Base-by-base conservation (phyloP, 2,888 invertebrate species). In the Encarsia formosa region DNA sequence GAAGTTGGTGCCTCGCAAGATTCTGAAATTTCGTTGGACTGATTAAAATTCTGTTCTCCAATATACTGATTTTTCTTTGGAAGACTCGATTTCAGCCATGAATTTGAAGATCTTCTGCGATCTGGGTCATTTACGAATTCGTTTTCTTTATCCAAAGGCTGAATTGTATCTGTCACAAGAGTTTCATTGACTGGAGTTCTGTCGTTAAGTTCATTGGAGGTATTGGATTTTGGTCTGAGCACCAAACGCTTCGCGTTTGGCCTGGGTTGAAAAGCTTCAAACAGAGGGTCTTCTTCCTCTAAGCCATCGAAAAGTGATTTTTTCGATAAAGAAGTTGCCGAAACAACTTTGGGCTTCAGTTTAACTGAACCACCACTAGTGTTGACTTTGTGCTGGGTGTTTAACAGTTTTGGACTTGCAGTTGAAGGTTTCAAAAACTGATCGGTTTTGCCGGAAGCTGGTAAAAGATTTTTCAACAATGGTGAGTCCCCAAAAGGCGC, bases 401-500 rank as follows among this genome's bases (percentile, higher is more conserved):
- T 85, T 54, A 87, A 68, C 18, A 82, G 77, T 68, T 88, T 85
- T 0, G 88, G 86, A 0, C 80, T 79, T 29, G 85, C 86, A 77
- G 85, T 86, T 0, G 85, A 29, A 0, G 86, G 84, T 61, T 85
- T 86, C 20, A 87, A 70, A 0, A 84, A 78, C 44, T 87, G 86
- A 49, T 86, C 85, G 2, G 80, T 75, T 63, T 80, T 81, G 2
- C 78, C 77, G 37, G 77, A 77, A 51, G 78, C 76, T 3, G 76
- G 75, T 16, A 76, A 58, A 0, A 91, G 70, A 66, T 89, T 88
- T 64, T 87, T 87, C 71, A 91, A 86, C 1, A 95, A 81, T 0
- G 91, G 87, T 29, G 87, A 87, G 69, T 93, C 91, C 0, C 94
- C 93, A 67, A 91, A 95, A 0, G 94, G 94, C 0, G 88, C 81